Evolutionary conservation across 2,797 vertebrate species (phyloP).

Genomic region (Acridotheres tristis): DNA sequence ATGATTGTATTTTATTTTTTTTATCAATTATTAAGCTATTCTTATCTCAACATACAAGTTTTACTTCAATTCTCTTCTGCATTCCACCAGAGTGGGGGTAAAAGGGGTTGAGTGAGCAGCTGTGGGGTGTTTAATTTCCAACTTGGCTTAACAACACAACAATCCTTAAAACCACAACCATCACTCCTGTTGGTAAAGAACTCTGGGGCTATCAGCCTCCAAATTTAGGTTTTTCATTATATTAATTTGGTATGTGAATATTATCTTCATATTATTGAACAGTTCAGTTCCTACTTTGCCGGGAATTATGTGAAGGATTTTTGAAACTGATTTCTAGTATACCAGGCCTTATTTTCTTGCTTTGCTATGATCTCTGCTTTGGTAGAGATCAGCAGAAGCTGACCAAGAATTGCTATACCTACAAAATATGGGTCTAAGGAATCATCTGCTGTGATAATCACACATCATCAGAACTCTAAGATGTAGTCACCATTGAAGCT

Average conservation of each 20-base stretch:
- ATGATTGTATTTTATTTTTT: background rate
- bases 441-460: background rate
- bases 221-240: background rate
- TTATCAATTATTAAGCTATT: background rate
- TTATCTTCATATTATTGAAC: background rate
- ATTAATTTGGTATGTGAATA: background rate
- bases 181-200: background rate
- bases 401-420: background rate
- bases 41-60: background rate
- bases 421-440: background rate
- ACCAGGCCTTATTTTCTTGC: background rate
- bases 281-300: background rate
- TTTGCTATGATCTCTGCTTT: background rate
- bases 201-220: background rate
- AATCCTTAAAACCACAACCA: background rate
- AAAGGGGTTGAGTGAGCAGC: rapidly evolving
- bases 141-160: background rate
- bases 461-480: background rate
- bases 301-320: background rate
- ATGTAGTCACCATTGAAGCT: background rate
- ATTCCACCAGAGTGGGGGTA: too few relatives aligned
- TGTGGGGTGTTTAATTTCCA: background rate
- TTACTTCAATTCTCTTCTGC: background rate
- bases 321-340: background rate
- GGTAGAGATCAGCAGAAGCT: background rate